Percentiles rank a stretch among this genome's conserved stretches.
These are phyloP conservation scores for Zaprionus capensis DNA, from an alignment of 1,140 invertebrate genomes.

Conservation along the genomic window DNA sequence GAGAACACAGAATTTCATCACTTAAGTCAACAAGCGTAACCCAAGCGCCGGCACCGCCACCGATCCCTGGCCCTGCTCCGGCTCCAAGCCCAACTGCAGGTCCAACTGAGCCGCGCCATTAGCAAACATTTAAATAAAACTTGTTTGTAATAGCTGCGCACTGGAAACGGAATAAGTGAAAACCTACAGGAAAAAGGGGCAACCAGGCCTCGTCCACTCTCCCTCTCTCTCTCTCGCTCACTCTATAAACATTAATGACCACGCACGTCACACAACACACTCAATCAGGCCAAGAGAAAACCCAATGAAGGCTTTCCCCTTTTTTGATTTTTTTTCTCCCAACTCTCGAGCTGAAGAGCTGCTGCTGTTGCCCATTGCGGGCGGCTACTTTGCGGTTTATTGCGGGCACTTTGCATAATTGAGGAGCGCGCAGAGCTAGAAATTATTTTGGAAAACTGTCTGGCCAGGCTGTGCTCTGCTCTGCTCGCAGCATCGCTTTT, in stretches of 20 bases:
- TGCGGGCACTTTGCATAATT: constrained; percentile 81
- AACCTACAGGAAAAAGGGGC: constrained; percentile 29
- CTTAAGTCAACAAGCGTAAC: constrained; percentile 82
- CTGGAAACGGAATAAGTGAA: constrained; percentile 47
- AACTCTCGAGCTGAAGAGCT: neutral
- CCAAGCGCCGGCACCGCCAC: constrained; percentile 46
- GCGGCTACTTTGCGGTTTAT: constrained; percentile 77
- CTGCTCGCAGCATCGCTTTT: constrained; percentile 45
- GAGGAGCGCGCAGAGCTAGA: constrained; percentile 54
- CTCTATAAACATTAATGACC: constrained; percentile 79
- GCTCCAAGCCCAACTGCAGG: neutral
- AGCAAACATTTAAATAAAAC: constrained; percentile 83
- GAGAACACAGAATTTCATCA: constrained; percentile 74
- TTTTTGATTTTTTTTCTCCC: constrained; percentile 1
- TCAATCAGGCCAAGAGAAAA: constrained; percentile 43
- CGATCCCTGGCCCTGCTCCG: neutral
- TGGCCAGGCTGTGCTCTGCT: neutral
- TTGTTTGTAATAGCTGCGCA: constrained; percentile 60
- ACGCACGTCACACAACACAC: constrained; percentile 64
- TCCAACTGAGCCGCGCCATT: constrained; percentile 71
- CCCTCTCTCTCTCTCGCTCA: neutral
- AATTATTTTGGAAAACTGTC: constrained; percentile 67
- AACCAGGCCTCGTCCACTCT: neutral
- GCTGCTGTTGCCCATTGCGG: neutral
- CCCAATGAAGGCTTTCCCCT: constrained; percentile 16